Evolutionary conservation across 2,888 invertebrate species (phyloP).

Genomic region (Branchipolynoe longqiensis): DNA sequence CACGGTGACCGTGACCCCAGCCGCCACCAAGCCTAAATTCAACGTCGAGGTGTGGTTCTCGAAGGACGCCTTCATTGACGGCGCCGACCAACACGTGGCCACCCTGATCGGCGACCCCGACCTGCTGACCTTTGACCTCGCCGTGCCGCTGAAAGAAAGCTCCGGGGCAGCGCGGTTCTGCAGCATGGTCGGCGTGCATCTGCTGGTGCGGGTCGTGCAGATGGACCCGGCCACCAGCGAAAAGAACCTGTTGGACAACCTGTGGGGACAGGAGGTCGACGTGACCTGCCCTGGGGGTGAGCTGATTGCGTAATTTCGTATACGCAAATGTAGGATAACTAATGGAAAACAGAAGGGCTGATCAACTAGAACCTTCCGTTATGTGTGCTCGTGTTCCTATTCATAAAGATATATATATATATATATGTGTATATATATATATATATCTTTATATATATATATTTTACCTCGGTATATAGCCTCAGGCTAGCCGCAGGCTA

Average conservation of each 20-base stretch:
- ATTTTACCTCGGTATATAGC: no score
- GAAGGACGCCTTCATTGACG: neutral
- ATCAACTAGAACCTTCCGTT: no score
- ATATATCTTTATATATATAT: no score
- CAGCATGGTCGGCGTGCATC: neutral
- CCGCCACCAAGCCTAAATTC: neutral
- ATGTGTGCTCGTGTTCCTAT: no score
- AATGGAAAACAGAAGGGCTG: no score
- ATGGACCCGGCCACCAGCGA: neutral
- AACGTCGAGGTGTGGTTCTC: constrained; percentile 27
- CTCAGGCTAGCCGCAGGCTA: no score
- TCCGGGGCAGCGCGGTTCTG: constrained; percentile 16
- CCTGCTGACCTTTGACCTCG: neutral
- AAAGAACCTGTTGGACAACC: neutral
- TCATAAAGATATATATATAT: no score
- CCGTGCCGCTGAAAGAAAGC: neutral
- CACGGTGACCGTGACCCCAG: no score
- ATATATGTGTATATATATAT: no score
- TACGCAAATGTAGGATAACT: no score
- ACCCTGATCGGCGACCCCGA: neutral
- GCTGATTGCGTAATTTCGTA: neutral
- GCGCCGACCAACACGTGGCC: neutral
- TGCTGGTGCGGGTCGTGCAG: neutral
- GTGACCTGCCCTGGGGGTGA: constrained; percentile 31
- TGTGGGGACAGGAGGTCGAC: neutral